phyloP scores from a whole-genome alignment of 2,888 invertebrate genomes.

The Trilocha varians region DNA sequence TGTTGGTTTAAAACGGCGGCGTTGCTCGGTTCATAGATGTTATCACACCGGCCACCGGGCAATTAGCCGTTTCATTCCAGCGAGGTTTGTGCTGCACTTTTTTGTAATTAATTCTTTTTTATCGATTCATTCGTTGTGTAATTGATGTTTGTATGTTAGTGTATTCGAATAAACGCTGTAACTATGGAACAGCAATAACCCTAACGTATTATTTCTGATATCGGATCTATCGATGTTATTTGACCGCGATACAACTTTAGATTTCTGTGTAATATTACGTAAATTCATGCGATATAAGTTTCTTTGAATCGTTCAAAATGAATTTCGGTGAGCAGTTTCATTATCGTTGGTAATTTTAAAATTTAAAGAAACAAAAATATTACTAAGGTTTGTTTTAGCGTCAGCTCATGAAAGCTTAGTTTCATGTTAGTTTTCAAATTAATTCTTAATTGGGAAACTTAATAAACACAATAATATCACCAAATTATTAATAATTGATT shows the following conservation, averaged over 20 bases:
- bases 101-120: slow-evolving; percentile 52
- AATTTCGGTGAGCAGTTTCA: too few relatives aligned
- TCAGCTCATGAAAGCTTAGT: too few relatives aligned
- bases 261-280: background rate
- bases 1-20: slow-evolving; percentile 26
- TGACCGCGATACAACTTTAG: background rate
- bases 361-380: too few relatives aligned
- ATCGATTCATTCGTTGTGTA: slow-evolving; percentile 41
- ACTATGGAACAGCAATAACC: background rate
- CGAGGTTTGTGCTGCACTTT: slow-evolving; percentile 50
- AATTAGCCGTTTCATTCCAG: slow-evolving; percentile 66
- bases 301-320: too few relatives aligned
- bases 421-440: too few relatives aligned
- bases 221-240: background rate
- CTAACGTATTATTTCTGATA: background rate
- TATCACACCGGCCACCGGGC: slow-evolving; percentile 44
- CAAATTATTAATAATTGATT: too few relatives aligned
- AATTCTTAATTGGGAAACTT: too few relatives aligned
- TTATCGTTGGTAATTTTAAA: too few relatives aligned
- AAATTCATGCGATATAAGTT: background rate
- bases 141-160: slow-evolving; percentile 18
- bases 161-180: slow-evolving; percentile 2
- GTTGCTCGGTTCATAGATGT: slow-evolving; percentile 27
- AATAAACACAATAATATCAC: too few relatives aligned
- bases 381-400: too few relatives aligned